A percentile compares a stretch with the other conserved stretches of the same genome.
These are phyloP conservation scores for Aurelia aurita DNA, from an alignment of 30 jellyfish, hydroid and myxozoan genomes.

Conservation along the genomic window DNA sequence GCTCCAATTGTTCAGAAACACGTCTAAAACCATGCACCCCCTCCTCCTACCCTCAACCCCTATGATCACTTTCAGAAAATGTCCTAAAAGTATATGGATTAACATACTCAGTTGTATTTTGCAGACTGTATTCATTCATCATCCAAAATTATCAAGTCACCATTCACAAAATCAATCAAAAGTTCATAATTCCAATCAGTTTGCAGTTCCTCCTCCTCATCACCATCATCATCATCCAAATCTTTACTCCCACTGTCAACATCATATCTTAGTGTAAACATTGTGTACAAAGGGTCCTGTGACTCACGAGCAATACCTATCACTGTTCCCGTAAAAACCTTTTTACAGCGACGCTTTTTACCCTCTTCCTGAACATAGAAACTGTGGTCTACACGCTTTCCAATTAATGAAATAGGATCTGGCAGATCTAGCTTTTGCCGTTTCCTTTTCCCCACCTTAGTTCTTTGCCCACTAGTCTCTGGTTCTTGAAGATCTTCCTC, in stretches of 20 bases:
- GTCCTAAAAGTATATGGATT: no score
- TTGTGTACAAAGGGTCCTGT: constrained; percentile 25
- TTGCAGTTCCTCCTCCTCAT: constrained; percentile 16
- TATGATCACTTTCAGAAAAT: no score
- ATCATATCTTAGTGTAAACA: constrained; percentile 10
- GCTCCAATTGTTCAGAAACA: no score
- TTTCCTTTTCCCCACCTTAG: constrained; percentile 1
- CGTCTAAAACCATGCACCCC: no score
- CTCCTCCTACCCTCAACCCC: no score
- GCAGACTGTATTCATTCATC: background rate
- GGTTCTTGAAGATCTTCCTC: background rate
- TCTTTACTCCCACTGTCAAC: constrained; percentile 2
- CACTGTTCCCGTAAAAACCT: background rate
- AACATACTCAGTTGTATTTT: no score
- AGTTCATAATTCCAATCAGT: constrained; percentile 20
- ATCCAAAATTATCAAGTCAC: background rate
- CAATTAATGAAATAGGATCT: constrained; percentile 2
- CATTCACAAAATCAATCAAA: constrained; percentile 9
- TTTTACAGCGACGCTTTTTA: background rate
- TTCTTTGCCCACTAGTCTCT: no score
- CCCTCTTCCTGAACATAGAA: background rate
- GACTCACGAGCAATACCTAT: constrained; percentile 15
- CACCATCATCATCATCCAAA: constrained; percentile 16
- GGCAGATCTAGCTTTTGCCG: background rate
- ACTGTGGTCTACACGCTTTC: constrained; percentile 21